Evolutionary conservation across 2,888 invertebrate species (phyloP), one percentile per base, ranked within the genome.

Genomic region (Malacosoma neustria): DNA sequence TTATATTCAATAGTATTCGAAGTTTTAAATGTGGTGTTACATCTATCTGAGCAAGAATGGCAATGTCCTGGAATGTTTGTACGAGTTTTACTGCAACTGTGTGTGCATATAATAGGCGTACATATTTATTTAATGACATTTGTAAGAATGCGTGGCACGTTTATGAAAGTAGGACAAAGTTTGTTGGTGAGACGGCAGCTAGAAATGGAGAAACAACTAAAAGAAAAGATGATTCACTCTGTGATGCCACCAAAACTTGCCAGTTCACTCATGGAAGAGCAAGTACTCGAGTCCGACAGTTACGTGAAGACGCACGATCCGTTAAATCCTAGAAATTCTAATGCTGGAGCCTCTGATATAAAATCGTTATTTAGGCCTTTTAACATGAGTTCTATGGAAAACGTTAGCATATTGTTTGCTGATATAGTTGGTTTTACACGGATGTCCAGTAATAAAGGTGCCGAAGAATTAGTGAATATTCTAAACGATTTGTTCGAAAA

Each of bases 401-500:
- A 97, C 68, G 98, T 98, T 32, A 96, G 96, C 77, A 98, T 99
- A 59, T 81, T 99, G 33, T 98, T 98, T 71, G 98, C 98, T 14
- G 98, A 99, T 70, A 98, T 99, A 61, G 98, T 98, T 13, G 98
- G 98, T 29, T 99, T 99, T 72, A 99, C 98, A 0, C 93, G 92
- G 66, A 98, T 98, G 97, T 95, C 96, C 39, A 96, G 97, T 49
- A 97, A 95, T 56, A 99, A 98, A 82, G 95, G 93, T 53, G 98
- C 98, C 38, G 97, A 97, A 73, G 95, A 97, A 74, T 87, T 99
- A 54, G 98, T 99, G 7, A 95, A 93, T 61, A 94, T 99, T 61
- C 87, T 99, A 39, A 98, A 98, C 73, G 97, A 98, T 79, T 86
- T 99, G 40, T 99, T 99, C 77, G 98, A 97, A 65, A 89, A 98